Base-by-base conservation (phyloP, 2,888 invertebrate genomes). In the Microdon myrmicae region DNA sequence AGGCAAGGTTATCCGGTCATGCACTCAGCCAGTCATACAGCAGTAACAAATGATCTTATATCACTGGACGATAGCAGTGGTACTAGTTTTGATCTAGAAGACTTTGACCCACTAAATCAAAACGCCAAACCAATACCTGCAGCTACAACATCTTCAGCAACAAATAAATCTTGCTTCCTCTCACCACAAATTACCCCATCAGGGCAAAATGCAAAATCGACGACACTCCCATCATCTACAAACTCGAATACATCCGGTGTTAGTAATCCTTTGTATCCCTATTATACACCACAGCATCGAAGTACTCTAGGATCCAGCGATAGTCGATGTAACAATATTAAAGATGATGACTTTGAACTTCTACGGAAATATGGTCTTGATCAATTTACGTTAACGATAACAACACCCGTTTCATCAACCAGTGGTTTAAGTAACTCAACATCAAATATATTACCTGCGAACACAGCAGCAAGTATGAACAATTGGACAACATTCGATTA, bases 1-100 rank as follows among this genome's bases (percentile, higher is more conserved):
- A 56, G 56, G 45, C 64, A 64, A 43, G 64, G 32, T 37, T 64
- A 64, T 47, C 64, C 56, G 10, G 35, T 64, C 26, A 58, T 29
- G n/a, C 64, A 64, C 17, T 64, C 64, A 51, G 64, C 64, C 41
- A 64, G 64, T 23, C 45, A 51, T 9, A 47, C 64, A 26, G 64
- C 64, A 14, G 56, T 64, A 56, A 81, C 81, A 64, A 82, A 83
- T 73, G 87, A 88, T 80, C 80, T 88, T 67, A 88, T 88, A 72
- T 82, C 85, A 69, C 79, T 88, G 72, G 87, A 88, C 76, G 87
- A 87, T 76, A 86, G 86, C 59, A 82, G 84, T 34, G 84, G 84
- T 53, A 71, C 74, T 37, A 84, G 84, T 72, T 86, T 85, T 70
- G 81, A 80, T 69, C 73, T 85, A 34, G 87, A 87, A 69, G 88